Conservation (phyloP, 1,140 invertebrate species). For the Ceratitis capitata region DNA sequence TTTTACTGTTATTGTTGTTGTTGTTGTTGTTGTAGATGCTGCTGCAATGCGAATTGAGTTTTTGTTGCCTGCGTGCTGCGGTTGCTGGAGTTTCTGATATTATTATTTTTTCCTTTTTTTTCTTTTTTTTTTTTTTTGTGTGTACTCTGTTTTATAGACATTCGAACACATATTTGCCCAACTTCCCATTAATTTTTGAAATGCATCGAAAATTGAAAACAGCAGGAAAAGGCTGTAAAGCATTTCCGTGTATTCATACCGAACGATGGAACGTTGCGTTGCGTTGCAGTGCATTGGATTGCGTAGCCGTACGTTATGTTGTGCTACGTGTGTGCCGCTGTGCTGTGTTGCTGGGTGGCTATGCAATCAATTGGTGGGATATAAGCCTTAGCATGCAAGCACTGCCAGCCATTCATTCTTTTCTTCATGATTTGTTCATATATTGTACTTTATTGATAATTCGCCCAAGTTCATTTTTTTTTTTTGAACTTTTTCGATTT, state of each 20-base stretch:
- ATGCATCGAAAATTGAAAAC: constrained; percentile 34
- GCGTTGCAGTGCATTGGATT: background rate
- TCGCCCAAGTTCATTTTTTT: background rate
- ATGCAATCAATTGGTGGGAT: background rate
- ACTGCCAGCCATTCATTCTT: background rate
- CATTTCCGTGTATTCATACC: constrained; percentile 1
- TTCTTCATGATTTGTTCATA: constrained; percentile 32
- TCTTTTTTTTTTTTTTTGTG: too few relatives aligned
- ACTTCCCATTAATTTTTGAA: constrained; percentile 34
- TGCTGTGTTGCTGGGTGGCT: too few relatives aligned
- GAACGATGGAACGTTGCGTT: background rate
- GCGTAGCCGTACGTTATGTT: background rate
- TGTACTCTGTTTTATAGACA: constrained; percentile 31
- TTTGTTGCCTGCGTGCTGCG: background rate
- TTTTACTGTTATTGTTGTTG: too few relatives aligned
- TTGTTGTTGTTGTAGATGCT: too few relatives aligned
- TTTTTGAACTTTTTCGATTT: background rate
- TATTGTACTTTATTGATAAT: constrained; percentile 36
- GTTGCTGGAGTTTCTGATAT: background rate
- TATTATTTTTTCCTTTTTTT: too few relatives aligned
- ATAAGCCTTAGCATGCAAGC: background rate
- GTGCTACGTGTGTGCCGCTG: too few relatives aligned
- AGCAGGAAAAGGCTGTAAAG: constrained; percentile 34
- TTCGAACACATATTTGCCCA: constrained; percentile 30
- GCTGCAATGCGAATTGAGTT: background rate